phyloP scores from a whole-genome alignment of 2,113 vertebrate genomes.

The Megaceryle maxima region DNA sequence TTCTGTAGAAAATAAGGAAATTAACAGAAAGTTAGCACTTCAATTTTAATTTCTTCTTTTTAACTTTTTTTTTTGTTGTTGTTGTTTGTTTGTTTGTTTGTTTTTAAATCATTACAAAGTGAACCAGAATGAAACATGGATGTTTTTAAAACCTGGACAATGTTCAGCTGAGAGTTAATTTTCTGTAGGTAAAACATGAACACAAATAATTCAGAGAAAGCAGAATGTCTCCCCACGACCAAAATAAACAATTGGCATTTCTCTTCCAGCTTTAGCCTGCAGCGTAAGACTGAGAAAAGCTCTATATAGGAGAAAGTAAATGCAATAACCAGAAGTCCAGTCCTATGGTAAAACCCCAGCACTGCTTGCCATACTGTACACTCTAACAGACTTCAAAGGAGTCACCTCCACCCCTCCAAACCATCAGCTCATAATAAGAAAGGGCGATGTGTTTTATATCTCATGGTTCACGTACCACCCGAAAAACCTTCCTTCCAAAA shows the following conservation, averaged over 20 bases:
- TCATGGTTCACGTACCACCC: fast-evolving
- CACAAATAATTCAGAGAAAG: not conserved
- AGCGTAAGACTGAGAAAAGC: not conserved
- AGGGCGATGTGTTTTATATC: not conserved
- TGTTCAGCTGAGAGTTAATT: not conserved
- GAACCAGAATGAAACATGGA: not conserved
- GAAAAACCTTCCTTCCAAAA: not conserved
- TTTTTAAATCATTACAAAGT: not conserved
- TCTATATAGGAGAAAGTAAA: not conserved
- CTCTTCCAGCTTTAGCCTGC: not conserved
- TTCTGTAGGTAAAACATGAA: not conserved
- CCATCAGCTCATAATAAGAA: not conserved
- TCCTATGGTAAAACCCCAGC: not conserved
- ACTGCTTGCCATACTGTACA: not conserved
- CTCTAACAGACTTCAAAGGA: not conserved
- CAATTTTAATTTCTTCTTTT: not conserved
- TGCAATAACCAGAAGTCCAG: not conserved
- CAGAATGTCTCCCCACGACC: not conserved
- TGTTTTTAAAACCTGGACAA: not conserved
- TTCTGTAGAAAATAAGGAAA: not conserved
- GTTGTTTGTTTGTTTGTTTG: not conserved
- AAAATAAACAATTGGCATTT: not conserved
- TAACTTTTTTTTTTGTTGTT: not conserved
- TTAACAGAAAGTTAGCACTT: not conserved
- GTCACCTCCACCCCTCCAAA: not conserved